Conservation (phyloP, 2,113 vertebrate genomes). For the Corydoras sp. region DNA sequence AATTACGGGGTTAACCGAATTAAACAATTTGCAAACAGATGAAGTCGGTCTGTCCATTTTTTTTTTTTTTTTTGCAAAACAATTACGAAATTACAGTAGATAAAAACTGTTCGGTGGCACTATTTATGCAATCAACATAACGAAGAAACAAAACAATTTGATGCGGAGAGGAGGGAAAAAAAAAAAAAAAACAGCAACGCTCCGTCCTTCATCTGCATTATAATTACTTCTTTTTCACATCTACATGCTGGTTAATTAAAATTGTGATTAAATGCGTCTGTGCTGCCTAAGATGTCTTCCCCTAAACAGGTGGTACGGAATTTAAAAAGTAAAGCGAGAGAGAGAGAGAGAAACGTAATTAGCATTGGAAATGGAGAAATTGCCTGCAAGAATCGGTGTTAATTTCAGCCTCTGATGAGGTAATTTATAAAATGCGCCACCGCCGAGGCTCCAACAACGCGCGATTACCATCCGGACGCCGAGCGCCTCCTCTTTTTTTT, state of each 20-base stretch:
- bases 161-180: constrained; percentile 62
- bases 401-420: constrained; percentile 99
- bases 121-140: constrained; percentile 99
- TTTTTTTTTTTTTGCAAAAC: constrained; percentile 77
- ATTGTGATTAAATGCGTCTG: constrained; percentile 99
- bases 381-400: constrained; percentile 99
- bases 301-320: constrained; percentile 99
- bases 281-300: constrained; percentile 97
- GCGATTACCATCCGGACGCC: constrained; percentile 79
- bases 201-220: constrained; percentile 99
- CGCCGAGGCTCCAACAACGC: constrained; percentile 75
- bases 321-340: constrained; percentile 92
- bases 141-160: constrained; percentile 99
- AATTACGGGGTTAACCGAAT: constrained; percentile 87
- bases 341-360: constrained; percentile 85
- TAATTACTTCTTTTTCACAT: constrained; percentile 99
- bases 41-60: constrained; percentile 84
- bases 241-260: constrained; percentile 99
- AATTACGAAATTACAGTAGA: constrained; percentile 99
- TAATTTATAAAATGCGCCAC: constrained; percentile 91
- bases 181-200: constrained; percentile 76
- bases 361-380: constrained; percentile 99
- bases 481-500: no score
- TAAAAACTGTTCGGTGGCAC: constrained; percentile 91
- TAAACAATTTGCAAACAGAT: constrained; percentile 95